These are phyloP conservation scores for Liparis tanakae DNA, from an alignment of 2,797 vertebrate species.

Conservation along the genomic window DNA sequence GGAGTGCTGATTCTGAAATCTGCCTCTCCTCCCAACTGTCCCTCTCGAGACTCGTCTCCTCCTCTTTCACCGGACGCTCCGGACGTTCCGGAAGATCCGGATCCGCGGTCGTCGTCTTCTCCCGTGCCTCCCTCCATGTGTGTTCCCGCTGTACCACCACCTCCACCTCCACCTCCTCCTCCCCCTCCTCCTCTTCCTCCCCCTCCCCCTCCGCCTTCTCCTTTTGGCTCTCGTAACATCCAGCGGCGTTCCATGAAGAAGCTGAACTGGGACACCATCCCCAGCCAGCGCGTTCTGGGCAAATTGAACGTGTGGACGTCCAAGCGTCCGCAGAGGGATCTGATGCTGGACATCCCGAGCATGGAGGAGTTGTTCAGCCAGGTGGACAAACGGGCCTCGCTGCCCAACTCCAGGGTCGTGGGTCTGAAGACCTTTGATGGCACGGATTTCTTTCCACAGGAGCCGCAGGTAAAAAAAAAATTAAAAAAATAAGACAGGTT, in stretches of 20 bases:
- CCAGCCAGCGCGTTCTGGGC: slow-evolving; percentile 82
- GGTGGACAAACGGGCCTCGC: slow-evolving; percentile 60
- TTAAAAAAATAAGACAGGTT: neutral
- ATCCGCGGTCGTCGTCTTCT: slow-evolving; percentile 17
- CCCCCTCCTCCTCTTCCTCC: slow-evolving; percentile 37
- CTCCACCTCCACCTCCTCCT: accelerated
- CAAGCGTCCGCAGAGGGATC: slow-evolving; percentile 67
- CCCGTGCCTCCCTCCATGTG: slow-evolving; percentile 7
- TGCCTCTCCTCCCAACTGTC: slow-evolving; percentile 35
- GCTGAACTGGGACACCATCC: slow-evolving; percentile 87
- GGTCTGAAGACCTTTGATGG: slow-evolving; percentile 59
- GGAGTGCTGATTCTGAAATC: slow-evolving; percentile 54
- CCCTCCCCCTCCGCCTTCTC: slow-evolving; percentile 5
- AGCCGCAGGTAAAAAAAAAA: slow-evolving; percentile 67
- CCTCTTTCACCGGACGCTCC: slow-evolving; percentile 1
- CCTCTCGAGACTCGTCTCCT: slow-evolving; percentile 26
- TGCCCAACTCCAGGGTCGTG: slow-evolving; percentile 33
- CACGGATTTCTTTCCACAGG: slow-evolving; percentile 39
- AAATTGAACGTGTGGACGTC: slow-evolving; percentile 85
- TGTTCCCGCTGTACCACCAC: neutral
- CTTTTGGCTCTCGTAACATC: slow-evolving; percentile 48
- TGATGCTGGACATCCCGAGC: slow-evolving; percentile 80
- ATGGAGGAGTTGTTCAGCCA: slow-evolving; percentile 88
- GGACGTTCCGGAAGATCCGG: slow-evolving; percentile 32
- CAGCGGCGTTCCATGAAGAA: slow-evolving; percentile 84